phyloP scores from a whole-genome alignment of 2,888 invertebrate genomes.

The Eledone cirrhosa region DNA sequence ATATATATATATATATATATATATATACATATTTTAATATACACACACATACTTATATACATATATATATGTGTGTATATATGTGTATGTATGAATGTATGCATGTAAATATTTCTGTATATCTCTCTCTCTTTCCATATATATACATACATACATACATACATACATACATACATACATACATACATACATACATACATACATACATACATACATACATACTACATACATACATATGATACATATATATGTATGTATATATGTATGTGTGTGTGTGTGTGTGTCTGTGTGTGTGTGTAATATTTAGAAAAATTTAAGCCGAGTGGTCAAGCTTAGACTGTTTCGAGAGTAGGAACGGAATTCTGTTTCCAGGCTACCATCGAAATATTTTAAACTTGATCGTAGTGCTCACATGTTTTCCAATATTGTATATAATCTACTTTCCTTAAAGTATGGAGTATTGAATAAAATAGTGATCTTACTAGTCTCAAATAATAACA shows the following conservation, averaged over 20 bases:
- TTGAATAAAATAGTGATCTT: too few species aligned
- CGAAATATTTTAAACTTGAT: too few species aligned
- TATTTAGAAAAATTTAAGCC: too few species aligned
- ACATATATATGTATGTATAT: not conserved
- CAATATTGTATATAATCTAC: too few species aligned
- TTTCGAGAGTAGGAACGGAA: too few species aligned
- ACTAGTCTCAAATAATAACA: too few species aligned
- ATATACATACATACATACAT: not conserved
- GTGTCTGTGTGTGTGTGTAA: not conserved
- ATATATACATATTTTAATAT: not conserved
- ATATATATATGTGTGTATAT: slow-evolving; percentile 1
- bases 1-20: not conserved
- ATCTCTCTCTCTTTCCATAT: not conserved
- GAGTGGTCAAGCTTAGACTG: too few species aligned
- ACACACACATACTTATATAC: not conserved
- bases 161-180: not conserved
- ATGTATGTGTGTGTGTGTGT: not conserved
- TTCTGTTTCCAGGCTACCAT: too few species aligned
- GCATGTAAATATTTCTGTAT: not conserved
- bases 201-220: not conserved
- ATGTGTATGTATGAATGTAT: not conserved
- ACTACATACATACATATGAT: not conserved
- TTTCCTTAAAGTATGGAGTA: too few species aligned
- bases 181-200: not conserved
- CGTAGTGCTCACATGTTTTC: too few species aligned